phyloP scores from a whole-genome alignment of 2,797 vertebrate genomes.

The Fistularia tabacaria region DNA sequence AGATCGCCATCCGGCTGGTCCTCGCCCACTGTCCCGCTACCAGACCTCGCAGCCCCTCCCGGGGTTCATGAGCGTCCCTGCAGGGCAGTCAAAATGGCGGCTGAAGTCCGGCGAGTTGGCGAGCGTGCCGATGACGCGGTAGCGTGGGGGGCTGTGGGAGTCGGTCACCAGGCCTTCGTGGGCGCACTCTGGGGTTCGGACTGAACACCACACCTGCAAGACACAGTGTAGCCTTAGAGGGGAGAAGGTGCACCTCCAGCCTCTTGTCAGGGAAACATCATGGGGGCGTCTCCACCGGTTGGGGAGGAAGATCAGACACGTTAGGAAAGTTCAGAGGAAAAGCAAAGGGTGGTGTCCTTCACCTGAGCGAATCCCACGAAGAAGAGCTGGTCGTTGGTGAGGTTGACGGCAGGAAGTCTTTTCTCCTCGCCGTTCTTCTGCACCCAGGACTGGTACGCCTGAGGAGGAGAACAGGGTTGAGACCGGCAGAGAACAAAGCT shows the following conservation, averaged over 20 bases:
- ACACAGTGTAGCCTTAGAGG: not conserved
- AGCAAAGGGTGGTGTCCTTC: not conserved
- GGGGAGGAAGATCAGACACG: too few relatives aligned
- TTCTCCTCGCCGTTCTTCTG: constrained; percentile 85
- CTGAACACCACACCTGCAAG: constrained; percentile 92
- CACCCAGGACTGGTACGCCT: constrained; percentile 91
- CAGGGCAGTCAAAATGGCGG: constrained; percentile 85
- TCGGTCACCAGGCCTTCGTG: constrained; percentile 95
- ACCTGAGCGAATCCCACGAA: constrained; percentile 95
- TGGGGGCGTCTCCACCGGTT: too few relatives aligned
- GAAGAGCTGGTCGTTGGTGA: constrained; percentile 95
- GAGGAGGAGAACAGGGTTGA: constrained; percentile 13
- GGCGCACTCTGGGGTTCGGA: constrained; percentile 92
- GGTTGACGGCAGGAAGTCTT: constrained; percentile 85
- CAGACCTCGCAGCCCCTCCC: constrained; percentile 93
- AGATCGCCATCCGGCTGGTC: not conserved
- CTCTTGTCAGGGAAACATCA: not conserved
- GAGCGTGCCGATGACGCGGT: constrained; percentile 91
- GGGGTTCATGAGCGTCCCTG: constrained; percentile 89
- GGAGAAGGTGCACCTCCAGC: not conserved
- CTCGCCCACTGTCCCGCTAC: constrained; percentile 71
- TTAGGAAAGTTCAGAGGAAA: too few relatives aligned
- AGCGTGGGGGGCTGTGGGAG: constrained; percentile 93
- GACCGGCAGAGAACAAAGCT: too few relatives aligned
- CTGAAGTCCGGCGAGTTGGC: constrained; percentile 95